These are phyloP conservation scores for Globia sparganii DNA, from an alignment of 2,888 invertebrate genomes.

Conservation along the genomic window DNA sequence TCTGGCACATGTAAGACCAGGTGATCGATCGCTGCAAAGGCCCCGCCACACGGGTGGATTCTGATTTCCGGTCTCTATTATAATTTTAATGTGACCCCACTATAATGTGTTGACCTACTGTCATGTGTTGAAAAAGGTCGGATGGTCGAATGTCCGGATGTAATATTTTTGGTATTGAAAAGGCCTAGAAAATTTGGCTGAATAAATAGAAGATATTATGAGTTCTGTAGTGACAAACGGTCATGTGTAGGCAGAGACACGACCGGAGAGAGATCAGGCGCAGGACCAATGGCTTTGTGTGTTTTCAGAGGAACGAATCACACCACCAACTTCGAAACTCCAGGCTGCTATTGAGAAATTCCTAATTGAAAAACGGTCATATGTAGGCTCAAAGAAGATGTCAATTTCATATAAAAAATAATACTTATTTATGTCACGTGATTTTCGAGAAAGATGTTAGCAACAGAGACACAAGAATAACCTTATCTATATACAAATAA, in stretches of 20 bases:
- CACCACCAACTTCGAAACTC: not conserved
- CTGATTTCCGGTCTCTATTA: slow-evolving; percentile 66
- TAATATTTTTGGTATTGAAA: slow-evolving; percentile 59
- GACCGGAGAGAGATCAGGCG: not conserved
- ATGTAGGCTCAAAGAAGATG: not conserved
- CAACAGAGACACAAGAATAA: not conserved
- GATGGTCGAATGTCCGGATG: slow-evolving; percentile 53
- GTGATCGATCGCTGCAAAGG: slow-evolving; percentile 66
- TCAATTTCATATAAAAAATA: not conserved
- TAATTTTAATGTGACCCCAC: slow-evolving; percentile 64
- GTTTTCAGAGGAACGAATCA: not conserved
- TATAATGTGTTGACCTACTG: slow-evolving; percentile 58
- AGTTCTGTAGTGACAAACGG: not conserved
- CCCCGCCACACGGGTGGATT: slow-evolving; percentile 60
- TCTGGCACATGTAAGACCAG: slow-evolving; percentile 65
- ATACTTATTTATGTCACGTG: not conserved
- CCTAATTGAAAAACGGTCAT: not conserved
- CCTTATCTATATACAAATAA: too few species aligned
- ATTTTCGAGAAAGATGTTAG: not conserved
- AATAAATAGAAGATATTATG: slow-evolving; percentile 12
- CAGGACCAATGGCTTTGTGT: not conserved
- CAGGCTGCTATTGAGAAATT: not conserved
- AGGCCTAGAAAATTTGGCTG: slow-evolving; percentile 44
- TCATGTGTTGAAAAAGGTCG: slow-evolving; percentile 59
- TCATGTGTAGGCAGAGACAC: not conserved